Evolutionary conservation across 2,888 invertebrate genomes (phyloP).

Genomic region (Melinaea marsaeus): DNA sequence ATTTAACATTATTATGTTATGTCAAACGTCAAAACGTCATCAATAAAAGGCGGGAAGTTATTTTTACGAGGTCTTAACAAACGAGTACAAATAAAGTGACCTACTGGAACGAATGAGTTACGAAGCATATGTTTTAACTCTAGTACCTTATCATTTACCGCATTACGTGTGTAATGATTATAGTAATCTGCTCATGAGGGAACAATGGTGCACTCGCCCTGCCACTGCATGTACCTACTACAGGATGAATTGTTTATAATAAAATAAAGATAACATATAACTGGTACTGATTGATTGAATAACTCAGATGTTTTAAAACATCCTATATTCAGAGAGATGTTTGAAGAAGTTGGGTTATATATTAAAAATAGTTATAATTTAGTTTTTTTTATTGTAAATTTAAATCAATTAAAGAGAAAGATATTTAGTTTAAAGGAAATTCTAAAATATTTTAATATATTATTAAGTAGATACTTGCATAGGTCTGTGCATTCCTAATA

Average conservation of each 20-base stretch:
- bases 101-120: constrained; percentile 69
- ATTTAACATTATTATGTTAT: too few relatives aligned
- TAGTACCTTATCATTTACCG: constrained; percentile 76
- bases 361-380: too few relatives aligned
- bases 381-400: too few relatives aligned
- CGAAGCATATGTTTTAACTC: constrained; percentile 75
- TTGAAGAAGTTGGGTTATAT: too few relatives aligned
- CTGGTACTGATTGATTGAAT: neutral
- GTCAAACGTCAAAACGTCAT: too few relatives aligned
- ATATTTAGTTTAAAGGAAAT: too few relatives aligned
- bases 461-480: too few relatives aligned
- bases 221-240: constrained; percentile 60
- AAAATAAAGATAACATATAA: neutral
- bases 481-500: too few relatives aligned
- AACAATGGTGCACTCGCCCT: constrained; percentile 64
- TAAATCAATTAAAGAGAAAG: too few relatives aligned
- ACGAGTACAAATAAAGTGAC: constrained; percentile 37
- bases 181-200: constrained; percentile 74
- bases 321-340: too few relatives aligned
- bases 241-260: constrained; percentile 46
- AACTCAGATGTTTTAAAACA: neutral
- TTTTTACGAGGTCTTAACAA: constrained; percentile 31
- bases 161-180: constrained; percentile 75
- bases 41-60: neutral
- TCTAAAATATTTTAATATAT: too few relatives aligned